Evolutionary conservation across 1,140 invertebrate species (phyloP).

Genomic region (Ceratina calcarata): DNA sequence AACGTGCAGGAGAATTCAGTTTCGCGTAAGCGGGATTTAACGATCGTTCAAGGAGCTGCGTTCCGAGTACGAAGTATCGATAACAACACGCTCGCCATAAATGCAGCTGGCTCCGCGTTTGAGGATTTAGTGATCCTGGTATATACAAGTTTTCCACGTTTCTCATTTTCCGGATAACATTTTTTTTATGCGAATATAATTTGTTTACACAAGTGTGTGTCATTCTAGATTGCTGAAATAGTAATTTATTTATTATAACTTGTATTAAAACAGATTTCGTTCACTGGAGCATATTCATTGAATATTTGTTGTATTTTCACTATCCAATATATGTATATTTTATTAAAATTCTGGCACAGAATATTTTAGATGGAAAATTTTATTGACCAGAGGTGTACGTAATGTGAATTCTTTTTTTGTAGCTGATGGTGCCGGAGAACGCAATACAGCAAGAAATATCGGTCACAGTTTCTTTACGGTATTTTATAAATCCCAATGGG

Average conservation of each 20-base stretch:
- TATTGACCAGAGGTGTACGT: too few species aligned
- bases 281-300: too few species aligned
- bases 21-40: conserved; percentile 56
- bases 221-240: too few species aligned
- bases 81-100: conserved; percentile 79
- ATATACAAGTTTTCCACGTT: conserved; percentile 51
- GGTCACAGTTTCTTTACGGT: conserved; percentile 69
- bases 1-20: conserved; percentile 69
- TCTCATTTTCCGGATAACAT: too few species aligned
- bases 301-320: too few species aligned
- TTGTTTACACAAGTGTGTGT: too few species aligned
- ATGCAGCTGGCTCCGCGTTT: conserved; percentile 82
- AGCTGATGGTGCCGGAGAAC: conserved; percentile 61
- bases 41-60: conserved; percentile 80
- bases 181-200: too few species aligned
- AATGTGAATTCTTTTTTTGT: not conserved
- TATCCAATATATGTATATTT: too few species aligned
- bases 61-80: conserved; percentile 80
- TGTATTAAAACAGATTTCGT: too few species aligned
- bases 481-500: conserved; percentile 71
- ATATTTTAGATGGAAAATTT: too few species aligned
- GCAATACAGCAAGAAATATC: conserved; percentile 64
- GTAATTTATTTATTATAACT: too few species aligned
- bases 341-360: too few species aligned
- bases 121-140: conserved; percentile 83